phyloP scores from a whole-genome alignment of 1,140 invertebrate genomes.

The Aphis gossypii region DNA sequence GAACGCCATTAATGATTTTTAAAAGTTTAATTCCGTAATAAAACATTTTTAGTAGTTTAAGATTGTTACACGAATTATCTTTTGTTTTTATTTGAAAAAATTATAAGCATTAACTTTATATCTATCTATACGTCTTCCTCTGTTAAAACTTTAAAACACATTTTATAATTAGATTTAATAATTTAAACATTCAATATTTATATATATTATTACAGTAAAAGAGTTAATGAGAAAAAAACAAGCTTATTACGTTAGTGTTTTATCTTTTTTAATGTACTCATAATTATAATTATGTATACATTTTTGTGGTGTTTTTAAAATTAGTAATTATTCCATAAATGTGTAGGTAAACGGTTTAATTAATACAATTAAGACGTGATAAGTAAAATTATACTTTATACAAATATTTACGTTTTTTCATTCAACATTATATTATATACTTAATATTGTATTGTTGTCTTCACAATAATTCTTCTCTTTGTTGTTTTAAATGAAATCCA shows the following conservation, averaged over 20 bases:
- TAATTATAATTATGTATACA: background rate
- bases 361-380: background rate
- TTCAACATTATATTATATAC: background rate
- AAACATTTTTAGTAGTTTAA: conserved; percentile 40
- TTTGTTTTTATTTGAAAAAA: conserved; percentile 25
- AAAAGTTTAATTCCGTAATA: conserved; percentile 41
- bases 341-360: background rate
- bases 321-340: conserved; percentile 23
- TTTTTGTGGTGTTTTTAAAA: background rate
- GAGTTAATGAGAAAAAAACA: conserved; percentile 9
- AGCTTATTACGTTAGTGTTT: conserved; percentile 25
- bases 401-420: background rate
- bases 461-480: background rate
- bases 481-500: background rate
- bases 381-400: background rate
- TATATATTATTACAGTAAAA: background rate
- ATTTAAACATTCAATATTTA: background rate
- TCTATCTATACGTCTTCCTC: background rate
- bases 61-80: conserved; percentile 1
- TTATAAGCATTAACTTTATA: background rate
- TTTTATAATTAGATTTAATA: conserved; percentile 48
- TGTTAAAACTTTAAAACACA: background rate
- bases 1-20: conserved; percentile 42
- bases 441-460: background rate
- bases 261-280: conserved; percentile 15